Evolutionary conservation across 2,113 vertebrate genomes (phyloP), one percentile per base, ranked within the genome.

Genomic region (Silurus meridionalis): DNA sequence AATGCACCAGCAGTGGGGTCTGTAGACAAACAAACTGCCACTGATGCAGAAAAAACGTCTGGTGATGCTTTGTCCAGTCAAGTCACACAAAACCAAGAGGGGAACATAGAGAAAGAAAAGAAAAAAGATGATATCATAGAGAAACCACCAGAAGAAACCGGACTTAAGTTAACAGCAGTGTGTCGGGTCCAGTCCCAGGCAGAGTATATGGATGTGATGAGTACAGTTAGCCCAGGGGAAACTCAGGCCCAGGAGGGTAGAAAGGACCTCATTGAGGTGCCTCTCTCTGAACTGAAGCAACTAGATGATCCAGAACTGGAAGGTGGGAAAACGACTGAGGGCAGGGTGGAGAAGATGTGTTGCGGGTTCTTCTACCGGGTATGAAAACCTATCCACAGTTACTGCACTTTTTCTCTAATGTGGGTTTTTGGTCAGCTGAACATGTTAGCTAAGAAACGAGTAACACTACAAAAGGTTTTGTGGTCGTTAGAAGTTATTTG

Each of bases 351-450:
- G 91, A 99, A 99, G 94, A 95, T 98, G 88, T 99, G 97, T 93
- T 99, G 98, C 94, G 98, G 98, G 74, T 99, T 99, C 95, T 99
- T 99, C 86, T 99, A 98, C 89, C 97, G 97, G 96, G 98, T 99
- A 92, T 88, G 37, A 74, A 37, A 37, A 23, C 0, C 23, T 87
- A 6, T 23, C n/a, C 46, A 46, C 52, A 83, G n/a, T 19, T 69
- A 28, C 1, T 37, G 37, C 13, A 60, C 2, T 2, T 17, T 10
- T 60, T 60, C 6, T 46, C 28, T 46, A 71, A 71, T 37, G 53
- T 79, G 52, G 10, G 53, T 52, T 21, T 52, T 52, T 25, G 23
- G 15, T 57, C 28, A 15, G 25, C 10, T 69, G 67, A 69, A 13
- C 28, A 37, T 13, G n/a, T 66, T 10, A 25, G 64, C n/a, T 66